phyloP scores from a whole-genome alignment of 2,113 vertebrate genomes.

The Plestiodon gilberti region DNA sequence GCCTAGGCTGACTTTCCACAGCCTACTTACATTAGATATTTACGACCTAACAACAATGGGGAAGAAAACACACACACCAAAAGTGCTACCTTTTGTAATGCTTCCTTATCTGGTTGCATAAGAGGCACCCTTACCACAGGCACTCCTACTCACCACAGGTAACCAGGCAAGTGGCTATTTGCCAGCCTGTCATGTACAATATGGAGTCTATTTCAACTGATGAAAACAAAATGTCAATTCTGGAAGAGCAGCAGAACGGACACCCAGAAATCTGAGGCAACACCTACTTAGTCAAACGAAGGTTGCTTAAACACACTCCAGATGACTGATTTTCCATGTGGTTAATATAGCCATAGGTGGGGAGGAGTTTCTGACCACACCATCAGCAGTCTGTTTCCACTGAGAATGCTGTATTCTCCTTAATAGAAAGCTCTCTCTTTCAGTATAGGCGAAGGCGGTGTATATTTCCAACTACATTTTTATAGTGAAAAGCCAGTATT shows the following conservation, averaged over 20 bases:
- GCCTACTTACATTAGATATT: no score
- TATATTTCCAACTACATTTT: neutral
- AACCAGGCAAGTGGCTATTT: neutral
- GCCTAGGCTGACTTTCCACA: neutral
- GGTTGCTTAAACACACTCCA: neutral
- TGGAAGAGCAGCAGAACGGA: no score
- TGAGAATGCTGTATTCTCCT: neutral
- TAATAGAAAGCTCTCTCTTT: neutral
- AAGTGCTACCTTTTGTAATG: neutral
- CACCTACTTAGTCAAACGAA: conserved; percentile 2
- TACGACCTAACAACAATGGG: neutral
- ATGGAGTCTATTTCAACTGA: neutral
- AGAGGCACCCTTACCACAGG: no score
- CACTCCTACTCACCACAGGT: neutral
- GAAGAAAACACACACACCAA: neutral
- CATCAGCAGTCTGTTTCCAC: neutral
- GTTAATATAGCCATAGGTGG: neutral
- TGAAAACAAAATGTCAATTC: neutral
- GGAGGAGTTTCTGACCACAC: neutral
- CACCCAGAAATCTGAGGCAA: neutral
- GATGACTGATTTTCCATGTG: neutral
- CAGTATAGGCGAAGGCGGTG: neutral
- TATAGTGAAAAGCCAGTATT: neutral
- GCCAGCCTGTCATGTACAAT: neutral
- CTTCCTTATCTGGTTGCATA: neutral